Base-by-base conservation (phyloP, 2,797 vertebrate species). In the Myotis vivesi region DNA sequence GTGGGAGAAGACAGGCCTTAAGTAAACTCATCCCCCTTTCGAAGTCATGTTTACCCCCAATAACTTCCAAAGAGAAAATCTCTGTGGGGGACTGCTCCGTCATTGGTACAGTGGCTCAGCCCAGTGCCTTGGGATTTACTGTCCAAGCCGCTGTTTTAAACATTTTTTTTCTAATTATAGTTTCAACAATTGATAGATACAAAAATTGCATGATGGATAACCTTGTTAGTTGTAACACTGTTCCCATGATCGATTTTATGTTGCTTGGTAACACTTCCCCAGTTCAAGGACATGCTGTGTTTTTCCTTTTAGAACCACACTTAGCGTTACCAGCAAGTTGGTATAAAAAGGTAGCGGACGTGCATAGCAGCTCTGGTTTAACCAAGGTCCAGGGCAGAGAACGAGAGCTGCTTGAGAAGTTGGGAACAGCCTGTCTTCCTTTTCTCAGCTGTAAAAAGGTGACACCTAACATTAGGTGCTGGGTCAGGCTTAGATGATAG, bases 1-100 rank as follows among this genome's bases (percentile, higher is more conserved):
- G 53, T 4, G 62, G 41, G 41, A 36, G 41, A 38, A 51, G 59
- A 30, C 16, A 30, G 33, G 12, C 13, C 44, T 76, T 22, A 17
- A 71, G 20, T 11, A 20, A 28, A 11, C 36, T 22, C 3, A 19
- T 13, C n/a, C 38, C 8, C 22, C 55, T 57, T 68, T 46, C 38
- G 17, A 12, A 59, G 38, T 10, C 0, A 8, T 0, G 10, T 12
- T 10, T 36, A 12, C 7, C 7, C 19, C 28, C 16, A 0, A 25
- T 2, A 33, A 9, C 51, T n/a, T n/a, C 6, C 15, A 17, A 46
- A 41, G 82, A 71, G 8, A 13, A 55, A 17, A 7, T 25, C 15
- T n/a, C 44, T 7, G 5, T 0, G 10, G 41, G 13, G 57, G 25
- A 6, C 38, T 3, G 7, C 13, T 10, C 5, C 12, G 10, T 68